A percentile compares a stretch with the other conserved stretches of the same genome.
phyloP scores from a whole-genome alignment of 2,888 invertebrate species.

The Arctia plantaginis region DNA sequence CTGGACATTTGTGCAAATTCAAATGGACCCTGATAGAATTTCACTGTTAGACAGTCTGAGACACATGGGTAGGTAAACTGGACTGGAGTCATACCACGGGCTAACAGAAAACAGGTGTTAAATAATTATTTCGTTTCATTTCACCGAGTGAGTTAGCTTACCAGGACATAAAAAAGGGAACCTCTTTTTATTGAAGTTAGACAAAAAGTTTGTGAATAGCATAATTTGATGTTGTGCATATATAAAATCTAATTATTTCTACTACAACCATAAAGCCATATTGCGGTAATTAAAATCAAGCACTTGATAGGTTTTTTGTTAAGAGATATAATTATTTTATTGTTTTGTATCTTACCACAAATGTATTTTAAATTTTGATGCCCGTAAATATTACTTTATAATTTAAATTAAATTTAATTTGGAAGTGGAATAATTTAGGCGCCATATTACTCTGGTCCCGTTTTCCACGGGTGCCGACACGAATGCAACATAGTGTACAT shows the following conservation, averaged over 20 bases:
- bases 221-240: background rate
- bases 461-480: constrained; percentile 31
- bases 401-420: background rate
- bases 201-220: background rate
- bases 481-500: constrained; percentile 21
- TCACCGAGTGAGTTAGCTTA: too few species aligned
- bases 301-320: background rate
- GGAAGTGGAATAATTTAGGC: background rate
- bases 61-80: too few species aligned
- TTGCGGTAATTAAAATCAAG: background rate
- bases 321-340: background rate
- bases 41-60: too few species aligned
- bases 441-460: constrained; percentile 12
- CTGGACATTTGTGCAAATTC: background rate
- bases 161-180: too few species aligned
- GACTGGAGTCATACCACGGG: background rate
- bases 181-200: background rate
- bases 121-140: too few species aligned
- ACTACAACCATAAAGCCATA: background rate
- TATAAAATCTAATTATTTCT: background rate
- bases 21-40: too few species aligned
- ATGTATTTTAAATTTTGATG: background rate
- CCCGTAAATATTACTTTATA: background rate
- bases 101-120: background rate
- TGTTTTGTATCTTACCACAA: background rate